phyloP scores from a whole-genome alignment of 2,888 invertebrate species.

The Drosophila mettleri region DNA sequence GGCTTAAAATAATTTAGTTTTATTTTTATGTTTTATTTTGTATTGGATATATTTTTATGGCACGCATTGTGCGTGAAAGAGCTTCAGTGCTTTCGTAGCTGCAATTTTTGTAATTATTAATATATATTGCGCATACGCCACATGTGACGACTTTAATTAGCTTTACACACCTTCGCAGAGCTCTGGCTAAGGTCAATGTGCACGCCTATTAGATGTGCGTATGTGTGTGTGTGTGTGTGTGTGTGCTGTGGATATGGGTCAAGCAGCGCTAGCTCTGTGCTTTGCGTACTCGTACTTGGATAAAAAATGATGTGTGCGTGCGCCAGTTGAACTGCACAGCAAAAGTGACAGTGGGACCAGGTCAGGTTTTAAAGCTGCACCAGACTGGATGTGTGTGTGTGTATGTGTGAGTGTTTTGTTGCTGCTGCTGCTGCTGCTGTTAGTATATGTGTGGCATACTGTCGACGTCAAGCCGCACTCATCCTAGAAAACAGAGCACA shows the following conservation, averaged over 20 bases:
- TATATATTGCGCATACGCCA: slow-evolving; percentile 37
- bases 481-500: slow-evolving; percentile 30
- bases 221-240: slow-evolving; percentile 20
- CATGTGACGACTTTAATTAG: slow-evolving; percentile 62
- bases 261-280: slow-evolving; percentile 31
- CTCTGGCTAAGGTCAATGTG: slow-evolving; percentile 67
- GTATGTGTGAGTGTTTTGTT: slow-evolving; percentile 1
- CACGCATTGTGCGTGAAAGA: neutral
- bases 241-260: slow-evolving; percentile 64
- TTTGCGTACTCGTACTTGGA: slow-evolving; percentile 35
- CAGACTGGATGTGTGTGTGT: neutral
- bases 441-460: slow-evolving; percentile 58
- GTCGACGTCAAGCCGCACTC: slow-evolving; percentile 59
- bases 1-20: neutral
- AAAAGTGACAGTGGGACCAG: slow-evolving; percentile 39
- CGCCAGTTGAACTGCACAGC: slow-evolving; percentile 24
- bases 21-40: too few species aligned
- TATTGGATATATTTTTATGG: neutral
- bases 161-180: slow-evolving; percentile 27
- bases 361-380: slow-evolving; percentile 64
- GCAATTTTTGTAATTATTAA: slow-evolving; percentile 23
- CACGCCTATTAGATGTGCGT: slow-evolving; percentile 22
- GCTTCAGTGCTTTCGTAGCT: slow-evolving; percentile 8
- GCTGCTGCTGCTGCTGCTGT: slow-evolving; percentile 5
- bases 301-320: slow-evolving; percentile 72